Evolutionary conservation across 2,797 vertebrate genomes (phyloP).

Genomic region (Myripristis jacobus): DNA sequence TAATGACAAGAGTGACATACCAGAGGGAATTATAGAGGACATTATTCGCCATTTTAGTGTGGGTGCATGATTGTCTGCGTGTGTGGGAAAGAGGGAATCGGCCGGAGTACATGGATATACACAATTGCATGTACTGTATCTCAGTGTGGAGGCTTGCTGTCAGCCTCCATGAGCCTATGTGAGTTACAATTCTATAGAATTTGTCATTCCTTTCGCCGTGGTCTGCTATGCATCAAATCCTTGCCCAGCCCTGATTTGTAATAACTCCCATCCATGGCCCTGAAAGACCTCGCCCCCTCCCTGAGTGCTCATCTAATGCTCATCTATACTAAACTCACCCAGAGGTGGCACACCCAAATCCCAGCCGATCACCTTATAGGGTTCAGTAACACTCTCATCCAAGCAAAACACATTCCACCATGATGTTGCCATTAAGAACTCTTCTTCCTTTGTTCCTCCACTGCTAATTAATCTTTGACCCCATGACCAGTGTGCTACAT

Average conservation of each 20-base stretch:
- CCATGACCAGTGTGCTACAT: not conserved
- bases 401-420: constrained; percentile 3
- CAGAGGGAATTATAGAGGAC: not conserved
- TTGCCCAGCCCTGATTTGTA: constrained; percentile 24
- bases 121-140: not conserved
- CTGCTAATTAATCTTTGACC: constrained; percentile 14
- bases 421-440: constrained; percentile 14
- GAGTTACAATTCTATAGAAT: not conserved
- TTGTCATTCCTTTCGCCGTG: not conserved
- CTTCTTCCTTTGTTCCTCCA: constrained; percentile 10
- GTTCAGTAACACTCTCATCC: not conserved
- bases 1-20: not conserved
- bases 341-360: constrained; percentile 37
- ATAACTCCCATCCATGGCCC: not conserved
- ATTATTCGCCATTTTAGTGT: not conserved
- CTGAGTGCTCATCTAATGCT: constrained; percentile 14
- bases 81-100: not conserved
- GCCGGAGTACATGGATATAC: no score
- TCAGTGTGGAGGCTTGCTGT: not conserved
- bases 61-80: not conserved
- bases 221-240: not conserved
- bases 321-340: constrained; percentile 7
- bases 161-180: not conserved
- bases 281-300: not conserved
- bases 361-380: not conserved